Base-by-base conservation (phyloP, 1,140 invertebrate genomes). In the Oppia nitens region DNA sequence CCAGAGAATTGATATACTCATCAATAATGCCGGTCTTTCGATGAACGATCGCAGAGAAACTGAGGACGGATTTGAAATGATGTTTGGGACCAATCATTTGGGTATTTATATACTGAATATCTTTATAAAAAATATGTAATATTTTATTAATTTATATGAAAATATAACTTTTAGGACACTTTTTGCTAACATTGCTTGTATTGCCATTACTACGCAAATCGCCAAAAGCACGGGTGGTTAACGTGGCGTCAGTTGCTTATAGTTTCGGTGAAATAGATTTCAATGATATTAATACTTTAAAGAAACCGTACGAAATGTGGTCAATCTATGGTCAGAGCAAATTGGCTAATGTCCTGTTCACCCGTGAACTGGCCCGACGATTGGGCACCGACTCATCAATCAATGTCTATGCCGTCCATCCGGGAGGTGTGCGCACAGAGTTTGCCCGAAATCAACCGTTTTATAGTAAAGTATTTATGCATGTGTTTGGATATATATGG, bases 291-390 rank as follows among this genome's bases (percentile, higher is more conserved):
- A 64, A 64, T 49, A n/a, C 58, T 1, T 48, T 58, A 23, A 26
- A 21, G 3, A 27, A 78, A 23, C 40, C 21, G 17, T 64, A 64
- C 45, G 47, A 27, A 3, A 49, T 62, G 9, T 21, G 61, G 1
- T 2, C 70, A 47, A 84, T 85, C 11, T 94, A 93, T 72, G 76
- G 76, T 59, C 84, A 89, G 1, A 87, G 86, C 0, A 95, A 95
- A 70, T 83, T 87, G 65, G 85, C 84, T 1, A 89, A 91, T 65
- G 84, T 95, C 60, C 79, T 85, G n/a, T 93, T 92, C 69, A 83
- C 84, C 0, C 75, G 78, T 48, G 88, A 93, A 71, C 68, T 94
- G 59, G 84, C 87, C 1, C 69, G 69, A 32, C 68, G 74, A 62
- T 66, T 85, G 12, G 78, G 88, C n/a, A 47, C 20, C n/a, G 45